phyloP scores from a whole-genome alignment of 2,888 invertebrate species.

The Diarsia dahlii region DNA sequence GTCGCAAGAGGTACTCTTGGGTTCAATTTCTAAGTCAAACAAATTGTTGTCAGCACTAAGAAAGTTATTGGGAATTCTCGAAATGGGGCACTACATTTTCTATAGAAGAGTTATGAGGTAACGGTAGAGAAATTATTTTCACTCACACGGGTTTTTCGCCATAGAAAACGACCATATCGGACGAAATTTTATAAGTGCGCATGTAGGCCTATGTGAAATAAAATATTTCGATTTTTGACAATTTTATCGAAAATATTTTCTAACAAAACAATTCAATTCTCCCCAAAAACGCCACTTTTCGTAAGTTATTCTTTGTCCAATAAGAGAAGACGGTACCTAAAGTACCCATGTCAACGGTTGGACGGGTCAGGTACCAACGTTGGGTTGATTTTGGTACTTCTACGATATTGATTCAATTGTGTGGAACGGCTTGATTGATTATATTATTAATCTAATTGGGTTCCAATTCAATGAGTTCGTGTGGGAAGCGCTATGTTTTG shows the following conservation, averaged over 20 bases:
- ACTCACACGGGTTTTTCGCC: too few species aligned
- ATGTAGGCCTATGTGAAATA: too few species aligned
- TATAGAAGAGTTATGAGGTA: background rate
- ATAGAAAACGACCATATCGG: too few species aligned
- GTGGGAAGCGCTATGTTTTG: constrained; percentile 30
- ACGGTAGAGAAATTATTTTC: background rate
- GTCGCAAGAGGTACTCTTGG: constrained; percentile 5
- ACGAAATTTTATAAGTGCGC: too few species aligned
- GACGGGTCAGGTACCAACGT: constrained; percentile 55
- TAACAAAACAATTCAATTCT: constrained; percentile 10
- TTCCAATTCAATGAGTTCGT: constrained; percentile 42
- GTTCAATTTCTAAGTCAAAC: background rate
- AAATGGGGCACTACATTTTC: background rate
- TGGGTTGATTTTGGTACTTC: constrained; percentile 42
- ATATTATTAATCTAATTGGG: constrained; percentile 61
- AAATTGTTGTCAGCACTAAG: background rate
- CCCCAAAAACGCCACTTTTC: constrained; percentile 16
- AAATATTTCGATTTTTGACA: too few species aligned
- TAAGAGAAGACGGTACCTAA: constrained; percentile 22
- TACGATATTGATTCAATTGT: constrained; percentile 60
- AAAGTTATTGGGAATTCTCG: background rate
- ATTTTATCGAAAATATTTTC: background rate
- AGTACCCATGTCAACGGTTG: constrained; percentile 57
- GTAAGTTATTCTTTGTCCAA: constrained; percentile 39
- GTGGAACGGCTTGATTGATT: constrained; percentile 60